phyloP scores from a whole-genome alignment of 2,113 vertebrate species.

The Speoplatyrhinus poulsoni region DNA sequence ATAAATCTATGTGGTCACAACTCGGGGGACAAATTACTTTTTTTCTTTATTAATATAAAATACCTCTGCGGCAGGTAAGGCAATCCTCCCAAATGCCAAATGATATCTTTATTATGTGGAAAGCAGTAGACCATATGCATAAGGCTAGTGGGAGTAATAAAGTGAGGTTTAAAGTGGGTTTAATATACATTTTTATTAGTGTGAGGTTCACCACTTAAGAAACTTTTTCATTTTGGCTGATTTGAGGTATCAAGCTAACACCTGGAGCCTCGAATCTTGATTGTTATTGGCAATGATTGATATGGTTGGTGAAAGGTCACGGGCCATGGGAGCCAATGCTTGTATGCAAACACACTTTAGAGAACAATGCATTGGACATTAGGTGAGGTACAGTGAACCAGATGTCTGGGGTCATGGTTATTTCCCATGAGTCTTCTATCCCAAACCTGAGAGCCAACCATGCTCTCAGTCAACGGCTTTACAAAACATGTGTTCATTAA shows the following conservation, averaged over 20 bases:
- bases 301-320: background rate
- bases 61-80: conserved; percentile 23
- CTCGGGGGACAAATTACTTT: conserved; percentile 20
- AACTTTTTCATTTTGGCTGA: background rate
- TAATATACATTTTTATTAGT: background rate
- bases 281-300: background rate
- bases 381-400: background rate
- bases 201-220: background rate
- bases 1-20: conserved; percentile 42
- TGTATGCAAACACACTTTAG: background rate
- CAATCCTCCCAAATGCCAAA: conserved; percentile 21
- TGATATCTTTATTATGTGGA: background rate
- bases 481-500: conserved; percentile 2
- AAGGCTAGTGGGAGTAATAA: background rate
- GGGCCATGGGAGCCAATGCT: background rate
- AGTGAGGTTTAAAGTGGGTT: background rate
- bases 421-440: background rate
- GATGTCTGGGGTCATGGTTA: background rate
- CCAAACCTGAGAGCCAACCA: conserved; percentile 1
- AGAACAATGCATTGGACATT: background rate
- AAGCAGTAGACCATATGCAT: background rate
- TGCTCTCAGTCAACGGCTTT: conserved; percentile 4
- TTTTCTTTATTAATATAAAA: conserved; percentile 54
- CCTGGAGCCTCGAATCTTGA: too few species aligned
- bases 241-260: too few species aligned